phyloP scores from a whole-genome alignment of 2,113 vertebrate genomes.

The Leucoraja erinaceus region DNA sequence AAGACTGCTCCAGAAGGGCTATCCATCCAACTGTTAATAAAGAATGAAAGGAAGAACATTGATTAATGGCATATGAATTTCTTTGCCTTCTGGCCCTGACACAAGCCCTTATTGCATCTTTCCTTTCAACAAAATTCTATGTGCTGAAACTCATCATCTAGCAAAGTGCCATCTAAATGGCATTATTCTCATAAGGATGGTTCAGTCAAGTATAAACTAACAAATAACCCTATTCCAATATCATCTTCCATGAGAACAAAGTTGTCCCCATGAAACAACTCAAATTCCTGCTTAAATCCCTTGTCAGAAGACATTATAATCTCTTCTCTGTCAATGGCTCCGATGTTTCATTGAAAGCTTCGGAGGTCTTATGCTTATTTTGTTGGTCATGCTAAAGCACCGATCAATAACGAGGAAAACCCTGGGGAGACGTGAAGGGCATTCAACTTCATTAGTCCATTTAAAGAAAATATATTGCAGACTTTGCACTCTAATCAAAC shows the following conservation, averaged over 20 bases:
- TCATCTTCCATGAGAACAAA: not conserved
- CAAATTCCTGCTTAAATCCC: not conserved
- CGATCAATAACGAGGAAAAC: not conserved
- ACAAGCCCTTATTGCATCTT: not conserved
- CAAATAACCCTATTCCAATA: not conserved
- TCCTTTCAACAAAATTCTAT: not conserved
- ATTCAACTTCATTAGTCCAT: not conserved
- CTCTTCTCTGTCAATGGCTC: not conserved
- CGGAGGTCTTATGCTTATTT: not conserved
- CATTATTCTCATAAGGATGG: too few relatives aligned
- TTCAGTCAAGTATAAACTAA: not conserved
- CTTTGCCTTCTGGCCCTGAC: not conserved
- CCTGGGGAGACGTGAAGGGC: not conserved
- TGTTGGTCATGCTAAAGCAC: not conserved
- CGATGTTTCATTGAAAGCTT: not conserved
- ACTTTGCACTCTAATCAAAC: not conserved
- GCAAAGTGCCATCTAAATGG: not conserved
- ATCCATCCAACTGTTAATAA: not conserved
- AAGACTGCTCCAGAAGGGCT: not conserved
- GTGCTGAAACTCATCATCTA: slow-evolving; percentile 1
- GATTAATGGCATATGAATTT: not conserved
- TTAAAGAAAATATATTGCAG: not conserved
- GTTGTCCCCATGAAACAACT: not conserved
- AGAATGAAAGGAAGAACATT: not conserved
- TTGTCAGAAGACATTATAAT: slow-evolving; percentile 16